Percentiles rank a stretch among this genome's conserved stretches.
Conservation (phyloP, 2,888 invertebrate species). For the Lepidocyrtoides sp. region DNA sequence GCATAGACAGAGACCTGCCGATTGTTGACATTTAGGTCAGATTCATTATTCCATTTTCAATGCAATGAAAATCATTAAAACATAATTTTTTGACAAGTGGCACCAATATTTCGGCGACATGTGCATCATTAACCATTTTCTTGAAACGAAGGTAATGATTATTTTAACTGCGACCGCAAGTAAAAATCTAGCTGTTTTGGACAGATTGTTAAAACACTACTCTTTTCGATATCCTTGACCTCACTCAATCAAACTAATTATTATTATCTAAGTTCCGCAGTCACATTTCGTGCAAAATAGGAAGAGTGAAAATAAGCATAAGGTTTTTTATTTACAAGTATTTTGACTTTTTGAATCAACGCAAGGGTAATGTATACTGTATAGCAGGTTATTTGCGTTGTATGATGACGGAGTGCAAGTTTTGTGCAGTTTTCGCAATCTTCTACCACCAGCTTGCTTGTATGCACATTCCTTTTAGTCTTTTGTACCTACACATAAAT, state of each 20-base stretch:
- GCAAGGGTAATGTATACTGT: not conserved
- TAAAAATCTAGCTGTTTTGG: not conserved
- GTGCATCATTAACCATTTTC: not conserved
- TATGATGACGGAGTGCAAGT: no score
- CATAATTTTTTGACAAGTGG: constrained; percentile 15
- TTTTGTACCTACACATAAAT: constrained; percentile 1
- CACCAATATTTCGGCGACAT: not conserved
- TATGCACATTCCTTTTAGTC: no score
- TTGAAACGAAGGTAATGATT: not conserved
- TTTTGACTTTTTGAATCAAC: not conserved
- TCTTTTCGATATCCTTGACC: constrained; percentile 36
- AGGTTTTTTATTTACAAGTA: no score
- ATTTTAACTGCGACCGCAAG: not conserved
- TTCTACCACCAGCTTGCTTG: not conserved
- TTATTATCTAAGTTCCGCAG: not conserved
- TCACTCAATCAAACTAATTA: constrained; percentile 4
- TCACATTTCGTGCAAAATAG: not conserved
- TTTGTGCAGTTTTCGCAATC: constrained; percentile 1
- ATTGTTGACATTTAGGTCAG: constrained; percentile 59
- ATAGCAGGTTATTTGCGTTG: not conserved
- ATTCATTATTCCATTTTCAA: constrained; percentile 51
- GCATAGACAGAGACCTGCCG: not conserved
- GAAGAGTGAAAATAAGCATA: not conserved
- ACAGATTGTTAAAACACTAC: not conserved
- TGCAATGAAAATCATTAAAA: constrained; percentile 20